Conservation (phyloP, 2,888 invertebrate genomes). For the Operophtera brumata region DNA sequence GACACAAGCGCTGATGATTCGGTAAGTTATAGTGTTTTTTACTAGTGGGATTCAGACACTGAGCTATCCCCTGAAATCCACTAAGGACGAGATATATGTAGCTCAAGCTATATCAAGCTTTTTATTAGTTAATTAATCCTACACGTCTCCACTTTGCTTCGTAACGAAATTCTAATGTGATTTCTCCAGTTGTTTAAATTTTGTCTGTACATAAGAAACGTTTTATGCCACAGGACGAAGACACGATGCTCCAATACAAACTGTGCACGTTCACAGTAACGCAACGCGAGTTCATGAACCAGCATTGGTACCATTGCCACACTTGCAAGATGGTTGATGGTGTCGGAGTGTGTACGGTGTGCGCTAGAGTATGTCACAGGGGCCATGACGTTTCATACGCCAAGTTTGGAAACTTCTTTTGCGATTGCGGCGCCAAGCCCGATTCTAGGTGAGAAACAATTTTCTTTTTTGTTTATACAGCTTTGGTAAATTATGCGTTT, state of each 20-base stretch:
- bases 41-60: too few species aligned
- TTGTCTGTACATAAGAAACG: too few species aligned
- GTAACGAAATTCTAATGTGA: too few species aligned
- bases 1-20: constrained; percentile 96
- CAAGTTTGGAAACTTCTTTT: constrained; percentile 99
- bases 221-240: constrained; percentile 84
- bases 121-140: too few species aligned
- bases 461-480: too few species aligned
- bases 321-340: constrained; percentile 99
- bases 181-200: too few species aligned
- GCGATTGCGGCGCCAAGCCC: constrained; percentile 98
- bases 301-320: constrained; percentile 99
- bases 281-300: constrained; percentile 98
- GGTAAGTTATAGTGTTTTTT: constrained; percentile 51
- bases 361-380: constrained; percentile 97
- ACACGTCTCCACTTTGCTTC: too few species aligned
- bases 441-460: constrained; percentile 83
- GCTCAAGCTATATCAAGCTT: too few species aligned
- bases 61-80: too few species aligned
- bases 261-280: constrained; percentile 98
- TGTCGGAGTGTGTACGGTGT: constrained; percentile 98
- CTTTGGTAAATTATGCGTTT: too few species aligned
- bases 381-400: constrained; percentile 98
- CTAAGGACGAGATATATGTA: too few species aligned
- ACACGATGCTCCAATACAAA: constrained; percentile 91